Conservation (phyloP, 2,797 vertebrate genomes). For the Glossophaga mutica region DNA sequence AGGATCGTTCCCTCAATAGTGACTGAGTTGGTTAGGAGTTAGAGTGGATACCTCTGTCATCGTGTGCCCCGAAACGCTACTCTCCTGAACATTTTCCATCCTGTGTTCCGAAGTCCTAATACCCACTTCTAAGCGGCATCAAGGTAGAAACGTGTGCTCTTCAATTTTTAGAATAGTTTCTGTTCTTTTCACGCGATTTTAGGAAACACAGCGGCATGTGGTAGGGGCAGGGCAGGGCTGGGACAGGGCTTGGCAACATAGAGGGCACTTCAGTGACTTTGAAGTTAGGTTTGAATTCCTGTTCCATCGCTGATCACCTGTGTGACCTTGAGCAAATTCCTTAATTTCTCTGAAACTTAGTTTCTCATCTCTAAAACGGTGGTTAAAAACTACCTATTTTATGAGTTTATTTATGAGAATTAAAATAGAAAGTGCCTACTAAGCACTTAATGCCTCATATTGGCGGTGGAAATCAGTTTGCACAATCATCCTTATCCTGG, state of each 20-base stretch:
- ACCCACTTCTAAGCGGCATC: not conserved
- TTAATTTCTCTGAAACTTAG: not conserved
- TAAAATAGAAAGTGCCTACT: not conserved
- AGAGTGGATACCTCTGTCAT: not conserved
- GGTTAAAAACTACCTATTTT: not conserved
- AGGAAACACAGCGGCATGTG: not conserved
- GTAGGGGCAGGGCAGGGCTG: fast-evolving
- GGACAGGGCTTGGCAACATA: not conserved
- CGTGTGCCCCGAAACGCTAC: not conserved
- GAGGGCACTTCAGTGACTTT: not conserved
- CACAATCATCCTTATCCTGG: not conserved
- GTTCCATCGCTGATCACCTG: not conserved
- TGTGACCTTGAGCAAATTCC: not conserved
- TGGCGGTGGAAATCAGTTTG: not conserved
- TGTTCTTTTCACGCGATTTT: not conserved
- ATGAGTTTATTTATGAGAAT: not conserved
- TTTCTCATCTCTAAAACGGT: not conserved
- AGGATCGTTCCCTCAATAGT: not conserved
- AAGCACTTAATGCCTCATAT: not conserved
- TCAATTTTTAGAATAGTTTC: not conserved
- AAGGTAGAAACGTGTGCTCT: not conserved
- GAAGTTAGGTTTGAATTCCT: not conserved
- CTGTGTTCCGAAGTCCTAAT: not conserved
- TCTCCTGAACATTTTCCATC: not conserved
- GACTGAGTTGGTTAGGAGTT: not conserved